phyloP scores from a whole-genome alignment of 2,797 vertebrate genomes.

The Sebastes kiyomatsui region DNA sequence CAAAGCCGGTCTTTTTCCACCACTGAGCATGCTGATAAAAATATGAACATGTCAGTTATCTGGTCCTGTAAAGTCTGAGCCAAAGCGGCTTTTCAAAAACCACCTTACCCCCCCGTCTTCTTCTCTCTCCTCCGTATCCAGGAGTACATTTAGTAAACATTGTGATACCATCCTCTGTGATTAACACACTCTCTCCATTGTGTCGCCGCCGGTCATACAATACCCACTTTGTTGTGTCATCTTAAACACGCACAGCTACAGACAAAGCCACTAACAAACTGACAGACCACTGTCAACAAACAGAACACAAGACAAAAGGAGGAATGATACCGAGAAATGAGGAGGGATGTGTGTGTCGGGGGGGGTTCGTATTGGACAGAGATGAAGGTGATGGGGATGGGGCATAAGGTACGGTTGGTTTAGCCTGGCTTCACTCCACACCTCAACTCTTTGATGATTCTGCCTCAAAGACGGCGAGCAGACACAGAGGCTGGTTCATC shows the following conservation, averaged over 20 bases:
- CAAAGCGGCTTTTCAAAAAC: not conserved
- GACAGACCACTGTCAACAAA: slow-evolving; percentile 67
- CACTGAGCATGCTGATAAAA: not conserved
- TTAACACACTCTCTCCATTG: slow-evolving; percentile 60
- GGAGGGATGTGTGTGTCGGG: slow-evolving; percentile 10
- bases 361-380: slow-evolving; percentile 54
- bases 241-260: slow-evolving; percentile 53
- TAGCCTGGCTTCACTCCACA: slow-evolving; percentile 71
- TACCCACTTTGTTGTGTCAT: slow-evolving; percentile 62
- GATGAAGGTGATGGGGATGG: slow-evolving; percentile 70
- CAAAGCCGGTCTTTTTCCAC: not conserved
- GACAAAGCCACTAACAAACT: slow-evolving; percentile 59
- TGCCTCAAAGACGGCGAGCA: slow-evolving; percentile 66
- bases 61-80: slow-evolving; percentile 18
- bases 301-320: slow-evolving; percentile 48
- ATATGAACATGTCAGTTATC: slow-evolving; percentile 3
- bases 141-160: slow-evolving; percentile 53
- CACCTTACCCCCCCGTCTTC: not conserved
- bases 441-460: slow-evolving; percentile 74
- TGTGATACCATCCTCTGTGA: slow-evolving; percentile 40
- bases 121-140: slow-evolving; percentile 18
- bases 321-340: slow-evolving; percentile 45
- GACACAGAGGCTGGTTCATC: slow-evolving; percentile 71
- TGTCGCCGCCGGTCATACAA: slow-evolving; percentile 59
- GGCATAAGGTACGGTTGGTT: slow-evolving; percentile 61